Base-by-base conservation (phyloP, 2,113 vertebrate species). In the Silurus meridionalis region DNA sequence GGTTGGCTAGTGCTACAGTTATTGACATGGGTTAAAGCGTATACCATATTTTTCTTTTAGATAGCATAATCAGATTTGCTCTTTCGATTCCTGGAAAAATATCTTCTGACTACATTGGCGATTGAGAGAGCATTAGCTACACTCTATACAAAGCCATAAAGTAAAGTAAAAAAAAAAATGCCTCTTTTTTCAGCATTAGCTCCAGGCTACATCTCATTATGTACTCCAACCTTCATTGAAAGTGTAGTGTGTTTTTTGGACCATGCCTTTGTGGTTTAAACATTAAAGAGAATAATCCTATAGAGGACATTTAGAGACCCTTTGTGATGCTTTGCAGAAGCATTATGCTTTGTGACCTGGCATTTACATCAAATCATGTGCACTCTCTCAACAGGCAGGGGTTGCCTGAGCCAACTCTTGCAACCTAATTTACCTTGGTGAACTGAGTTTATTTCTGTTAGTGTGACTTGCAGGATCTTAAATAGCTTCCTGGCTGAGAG, bases 251-350 rank as follows among this genome's bases (percentile, higher is more conserved):
- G 82, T 83, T 66, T 37, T 37, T 82, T 53, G 53, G n/a, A n/a
- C 7, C 7, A 66, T 83, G 14, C 0, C 28, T 90, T 91, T 55
- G 48, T 66, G 81, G 50, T 19, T 66, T 90, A 83, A 82, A 63
- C 58, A 90, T 93, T 91, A 92, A 94, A 91, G 87, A 5, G 74
- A 13, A 78, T 89, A 90, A 92, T 89, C 78, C 83, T 52, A 57
- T 80, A 82, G 85, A 88, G 87, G 89, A n/a, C 83, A 23, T 14
- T 87, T 53, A 57, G 78, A 89, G n/a, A 25, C 28, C 37, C 46
- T 80, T 28, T 80, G 74, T 67, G 75, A 67, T 57, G 72, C 60
- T 66, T 55, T 66, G 52, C 52, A 79, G 84, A 79, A 78, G 50
- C 46, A 66, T 50, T 61, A 63, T 19, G 8, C 63, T 58, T 21